Percentiles rank a stretch among this genome's conserved stretches.
phyloP scores from a whole-genome alignment of 2,888 invertebrate genomes.

The Mechanitis messenoides region DNA sequence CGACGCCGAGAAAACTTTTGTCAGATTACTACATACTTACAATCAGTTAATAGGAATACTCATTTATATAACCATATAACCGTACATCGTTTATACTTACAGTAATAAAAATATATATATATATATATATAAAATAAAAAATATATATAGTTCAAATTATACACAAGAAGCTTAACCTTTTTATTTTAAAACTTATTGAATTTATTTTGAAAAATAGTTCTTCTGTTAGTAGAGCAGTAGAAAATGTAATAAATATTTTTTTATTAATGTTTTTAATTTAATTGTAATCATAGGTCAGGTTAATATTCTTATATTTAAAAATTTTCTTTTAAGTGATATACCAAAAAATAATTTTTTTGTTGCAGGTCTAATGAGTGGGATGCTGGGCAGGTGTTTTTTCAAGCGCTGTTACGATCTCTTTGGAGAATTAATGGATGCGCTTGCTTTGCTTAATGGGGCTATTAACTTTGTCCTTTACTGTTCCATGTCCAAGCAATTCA shows the following conservation, averaged over 20 bases:
- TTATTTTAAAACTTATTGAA: slow-evolving; percentile 1
- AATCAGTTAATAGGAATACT: slow-evolving; percentile 2
- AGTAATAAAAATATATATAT: too few relatives aligned
- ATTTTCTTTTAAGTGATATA: too few relatives aligned
- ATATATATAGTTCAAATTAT: too few relatives aligned
- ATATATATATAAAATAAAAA: too few relatives aligned
- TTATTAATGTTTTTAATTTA: too few relatives aligned
- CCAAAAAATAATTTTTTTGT: slow-evolving; percentile 2
- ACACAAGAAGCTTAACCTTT: neutral
- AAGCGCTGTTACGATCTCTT: slow-evolving; percentile 86
- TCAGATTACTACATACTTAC: neutral
- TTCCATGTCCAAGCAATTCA: slow-evolving; percentile 95
- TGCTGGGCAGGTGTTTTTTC: slow-evolving; percentile 84
- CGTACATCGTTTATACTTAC: too few relatives aligned
- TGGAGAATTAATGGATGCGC: slow-evolving; percentile 91
- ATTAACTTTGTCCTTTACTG: slow-evolving; percentile 97
- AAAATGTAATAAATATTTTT: too few relatives aligned
- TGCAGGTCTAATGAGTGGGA: slow-evolving; percentile 79
- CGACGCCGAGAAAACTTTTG: slow-evolving; percentile 7
- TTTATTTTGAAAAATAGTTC: too few relatives aligned
- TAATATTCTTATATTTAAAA: too few relatives aligned
- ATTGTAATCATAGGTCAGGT: too few relatives aligned
- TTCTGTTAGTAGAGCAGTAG: too few relatives aligned
- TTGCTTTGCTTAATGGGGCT: slow-evolving; percentile 93
- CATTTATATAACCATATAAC: too few relatives aligned